Evolutionary conservation across 2,888 invertebrate genomes (phyloP).

Genomic region (Phaonia tiefii): DNA sequence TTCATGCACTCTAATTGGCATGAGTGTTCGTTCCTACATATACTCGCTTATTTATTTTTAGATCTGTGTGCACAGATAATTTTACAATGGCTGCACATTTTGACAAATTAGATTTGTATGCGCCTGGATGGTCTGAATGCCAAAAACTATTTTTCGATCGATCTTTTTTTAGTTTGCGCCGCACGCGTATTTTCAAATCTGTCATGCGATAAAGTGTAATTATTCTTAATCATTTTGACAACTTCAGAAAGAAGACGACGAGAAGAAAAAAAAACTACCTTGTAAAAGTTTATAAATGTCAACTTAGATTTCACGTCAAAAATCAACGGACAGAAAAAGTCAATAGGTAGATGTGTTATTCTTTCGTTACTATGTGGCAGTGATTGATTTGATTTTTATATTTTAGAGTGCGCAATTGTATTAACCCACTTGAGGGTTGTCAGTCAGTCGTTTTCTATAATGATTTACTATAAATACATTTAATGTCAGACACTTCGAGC

Average conservation of each 20-base stretch:
- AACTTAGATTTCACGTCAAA: slow-evolving; percentile 44
- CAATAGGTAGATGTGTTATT: slow-evolving; percentile 30
- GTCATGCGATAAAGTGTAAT: slow-evolving; percentile 25
- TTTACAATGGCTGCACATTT: slow-evolving; percentile 7
- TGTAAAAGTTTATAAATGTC: slow-evolving; percentile 53
- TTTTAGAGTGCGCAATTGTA: background rate
- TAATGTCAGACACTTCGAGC: too few relatives aligned
- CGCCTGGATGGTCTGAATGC: too few relatives aligned
- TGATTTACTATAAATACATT: too few relatives aligned
- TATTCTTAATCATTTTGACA: slow-evolving; percentile 56
- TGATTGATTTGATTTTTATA: slow-evolving; percentile 54
- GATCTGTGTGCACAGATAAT: background rate
- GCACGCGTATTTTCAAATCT: slow-evolving; percentile 29
- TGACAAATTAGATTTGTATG: background rate
- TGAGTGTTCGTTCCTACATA: background rate
- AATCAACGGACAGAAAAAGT: slow-evolving; percentile 11
- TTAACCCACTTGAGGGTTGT: background rate
- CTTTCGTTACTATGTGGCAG: slow-evolving; percentile 37
- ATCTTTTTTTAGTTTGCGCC: background rate
- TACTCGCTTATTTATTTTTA: background rate
- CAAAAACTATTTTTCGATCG: background rate
- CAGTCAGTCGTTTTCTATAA: too few relatives aligned
- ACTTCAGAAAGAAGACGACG: slow-evolving; percentile 42
- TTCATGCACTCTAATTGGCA: too few relatives aligned
- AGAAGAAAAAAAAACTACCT: slow-evolving; percentile 52